Conservation (phyloP, 2,888 invertebrate species). For the Liodrosophila aerea region DNA sequence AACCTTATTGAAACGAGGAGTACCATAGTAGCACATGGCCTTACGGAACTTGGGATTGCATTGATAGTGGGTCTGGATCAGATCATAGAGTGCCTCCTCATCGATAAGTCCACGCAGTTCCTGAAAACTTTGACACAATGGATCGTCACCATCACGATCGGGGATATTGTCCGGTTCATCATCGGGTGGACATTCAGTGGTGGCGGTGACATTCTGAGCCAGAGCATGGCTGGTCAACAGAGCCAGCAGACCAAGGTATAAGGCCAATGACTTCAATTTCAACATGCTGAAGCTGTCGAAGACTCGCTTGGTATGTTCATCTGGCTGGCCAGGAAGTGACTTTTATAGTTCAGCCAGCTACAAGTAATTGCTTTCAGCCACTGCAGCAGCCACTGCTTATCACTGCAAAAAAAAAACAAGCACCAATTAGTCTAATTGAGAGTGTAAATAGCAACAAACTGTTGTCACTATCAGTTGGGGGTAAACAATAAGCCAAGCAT, state of each 20-base stretch:
- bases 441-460: slow-evolving; percentile 1
- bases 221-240: slow-evolving; percentile 4
- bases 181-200: slow-evolving; percentile 13
- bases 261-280: slow-evolving; percentile 29
- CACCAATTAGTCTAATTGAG: slow-evolving; percentile 39
- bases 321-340: slow-evolving; percentile 14
- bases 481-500: slow-evolving; percentile 10
- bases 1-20: slow-evolving; percentile 34
- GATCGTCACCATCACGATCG: slow-evolving; percentile 3
- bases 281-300: slow-evolving; percentile 32
- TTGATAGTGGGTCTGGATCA: slow-evolving; percentile 51
- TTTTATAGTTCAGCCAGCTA: slow-evolving; percentile 59
- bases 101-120: slow-evolving; percentile 50
- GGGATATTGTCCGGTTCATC: background rate
- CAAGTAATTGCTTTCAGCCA: slow-evolving; percentile 43
- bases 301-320: slow-evolving; percentile 22
- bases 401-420: slow-evolving; percentile 12
- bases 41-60: slow-evolving; percentile 54
- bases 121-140: slow-evolving; percentile 52
- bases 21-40: slow-evolving; percentile 58
- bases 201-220: background rate
- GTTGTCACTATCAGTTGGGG: slow-evolving; percentile 24
- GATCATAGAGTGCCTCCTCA: slow-evolving; percentile 18
- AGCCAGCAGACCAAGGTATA: slow-evolving; percentile 24
- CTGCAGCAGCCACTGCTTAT: slow-evolving; percentile 30